Base-by-base conservation (phyloP, 1,140 invertebrate species). In the Triops cancriformis region DNA sequence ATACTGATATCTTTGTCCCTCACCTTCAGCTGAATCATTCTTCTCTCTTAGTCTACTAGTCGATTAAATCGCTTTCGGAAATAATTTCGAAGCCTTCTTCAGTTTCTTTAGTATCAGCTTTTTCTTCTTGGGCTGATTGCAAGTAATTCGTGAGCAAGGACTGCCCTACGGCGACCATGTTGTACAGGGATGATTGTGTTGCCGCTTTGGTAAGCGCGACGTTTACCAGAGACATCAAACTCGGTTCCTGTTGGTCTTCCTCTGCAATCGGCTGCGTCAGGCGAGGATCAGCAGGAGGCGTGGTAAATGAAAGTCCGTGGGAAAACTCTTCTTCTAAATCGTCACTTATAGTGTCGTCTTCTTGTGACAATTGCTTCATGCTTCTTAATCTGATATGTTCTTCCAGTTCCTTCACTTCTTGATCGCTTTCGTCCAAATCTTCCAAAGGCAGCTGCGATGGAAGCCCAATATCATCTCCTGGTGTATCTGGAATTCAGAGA, bases 61-160 rank as follows among this genome's bases (percentile, higher is more conserved):
- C 51, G 9, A 64, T 64, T 64, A 64, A 18, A 23, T 64, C 51
- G 23, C 23, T 23, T 11, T 64, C 51, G 23, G 51, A 64, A n/a
- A 64, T 64, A 23, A 64, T 64, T 64, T 64, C 51, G 51, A 64
- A 64, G 23, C 51, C 51, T 23, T 64, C 51, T 64, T 64, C 51
- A 3, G 51, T 64, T 64, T 64, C 51, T 18, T 64, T 3, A 5
- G 51, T n/a, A 9, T 64, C 23, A 64, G 51, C 10, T 14, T 23
- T 37, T 7, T 37, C 31, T 14, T 64, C 51, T 64, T 64, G 51
- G 9, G 51, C 10, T 64, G 51, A 64, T 18, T 64, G 51, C 51
- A 64, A 64, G 51, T 64, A 64, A 64, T 64, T 64, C 3, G 18
- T 64, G 5, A 64, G 51, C 51, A 64, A 64, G 23, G 51, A n/a